Conservation (phyloP, 2,888 invertebrate genomes). For the Diaperis boleti region DNA sequence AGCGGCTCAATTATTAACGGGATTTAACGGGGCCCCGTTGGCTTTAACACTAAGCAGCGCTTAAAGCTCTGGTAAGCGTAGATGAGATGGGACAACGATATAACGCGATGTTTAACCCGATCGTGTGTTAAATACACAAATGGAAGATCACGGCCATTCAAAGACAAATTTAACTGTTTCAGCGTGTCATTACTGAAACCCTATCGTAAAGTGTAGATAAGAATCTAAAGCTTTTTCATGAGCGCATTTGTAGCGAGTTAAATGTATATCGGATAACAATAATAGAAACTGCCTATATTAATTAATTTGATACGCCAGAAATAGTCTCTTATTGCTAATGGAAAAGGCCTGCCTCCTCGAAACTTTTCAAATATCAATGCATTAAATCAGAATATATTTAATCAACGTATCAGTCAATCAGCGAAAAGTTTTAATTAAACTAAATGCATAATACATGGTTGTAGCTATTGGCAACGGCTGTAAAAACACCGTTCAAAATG, state of each 20-base stretch:
- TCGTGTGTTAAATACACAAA: constrained; percentile 46
- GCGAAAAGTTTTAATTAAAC: constrained; percentile 7
- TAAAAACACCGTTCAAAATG: constrained; percentile 16
- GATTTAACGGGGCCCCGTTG: constrained; percentile 45
- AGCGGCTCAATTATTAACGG: constrained; percentile 49
- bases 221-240: too few relatives aligned
- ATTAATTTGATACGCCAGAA: constrained; percentile 14
- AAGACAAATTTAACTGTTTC: too few relatives aligned
- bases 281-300: constrained; percentile 6
- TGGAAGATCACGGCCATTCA: too few relatives aligned
- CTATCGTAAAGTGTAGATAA: too few relatives aligned
- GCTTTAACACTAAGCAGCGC: constrained; percentile 46
- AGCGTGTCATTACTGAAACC: too few relatives aligned
- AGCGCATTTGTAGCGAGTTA: too few relatives aligned
- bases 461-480: constrained; percentile 1
- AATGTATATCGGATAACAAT: too few relatives aligned
- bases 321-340: neutral
- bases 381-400: constrained; percentile 18
- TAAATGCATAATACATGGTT: constrained; percentile 6
- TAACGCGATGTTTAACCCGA: constrained; percentile 38
- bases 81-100: constrained; percentile 38
- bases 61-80: constrained; percentile 45
- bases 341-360: neutral
- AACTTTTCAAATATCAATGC: neutral
- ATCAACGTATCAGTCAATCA: neutral